Base-by-base conservation (phyloP, 2,113 vertebrate species). In the Poeciliopsis turrubarensis region DNA sequence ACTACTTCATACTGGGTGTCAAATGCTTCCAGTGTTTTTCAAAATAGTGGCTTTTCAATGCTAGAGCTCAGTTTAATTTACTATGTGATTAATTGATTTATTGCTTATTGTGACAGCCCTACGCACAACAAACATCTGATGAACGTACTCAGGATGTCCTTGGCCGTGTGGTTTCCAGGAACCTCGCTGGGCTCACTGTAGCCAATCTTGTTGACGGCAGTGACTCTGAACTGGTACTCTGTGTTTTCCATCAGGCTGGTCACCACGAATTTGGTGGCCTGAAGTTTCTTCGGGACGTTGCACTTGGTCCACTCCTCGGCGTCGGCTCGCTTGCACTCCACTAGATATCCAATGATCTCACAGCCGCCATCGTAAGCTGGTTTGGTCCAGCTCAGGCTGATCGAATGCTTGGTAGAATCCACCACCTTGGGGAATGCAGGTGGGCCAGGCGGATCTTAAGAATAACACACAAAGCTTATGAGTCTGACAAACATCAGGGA, bases 341-440 rank as follows among this genome's bases (percentile, higher is more conserved):
- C 97, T 29, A 99, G 92, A 78, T 99, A 99, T 79, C 98, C 98
- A 34, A 96, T 95, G 89, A 99, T 99, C 77, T 98, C 97, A 77
- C 98, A 99, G 73, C 98, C 98, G 15, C 98, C 98, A 11, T 99
- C 98, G 67, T 96, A 99, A 1, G 98, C 98, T 68, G 98, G 98
- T 78, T 99, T 99, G 87, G 96, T 95, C 98, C 98, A 99, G 31
- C 96, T 96, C 1, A 99, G 91, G 90, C 95, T 98, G 87, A 99
- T 94, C 0, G 97, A 96, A 78, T 92, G 97, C 78, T 90, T 96
- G 61, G 97, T 99, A 65, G 96, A 97, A 79, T 99, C 98, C 72
- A 97, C 87, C 13, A 97, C 96, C 85, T 99, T 99, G 0, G 98
- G 98, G 91, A 98, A 99, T 78, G 97, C 96, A 81, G 98, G 98